phyloP scores from a whole-genome alignment of 2,797 vertebrate genomes.

The Pterois miles region DNA sequence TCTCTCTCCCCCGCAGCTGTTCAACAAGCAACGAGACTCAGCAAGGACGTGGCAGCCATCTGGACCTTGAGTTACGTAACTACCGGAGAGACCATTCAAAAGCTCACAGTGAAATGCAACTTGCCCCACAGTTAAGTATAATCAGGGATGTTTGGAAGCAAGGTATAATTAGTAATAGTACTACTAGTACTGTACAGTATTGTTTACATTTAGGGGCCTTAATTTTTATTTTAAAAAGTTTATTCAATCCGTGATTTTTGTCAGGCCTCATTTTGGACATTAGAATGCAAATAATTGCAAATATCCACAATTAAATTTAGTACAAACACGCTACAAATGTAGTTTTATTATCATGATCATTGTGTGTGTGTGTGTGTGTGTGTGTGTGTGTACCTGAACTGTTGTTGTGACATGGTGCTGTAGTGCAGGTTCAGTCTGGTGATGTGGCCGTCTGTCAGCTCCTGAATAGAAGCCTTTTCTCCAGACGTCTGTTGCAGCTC shows the following conservation, averaged over 20 bases:
- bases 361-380: slow-evolving; percentile 5
- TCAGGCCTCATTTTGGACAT: background rate
- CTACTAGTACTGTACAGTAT: no score
- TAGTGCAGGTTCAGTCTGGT: slow-evolving; percentile 88
- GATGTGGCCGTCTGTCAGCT: slow-evolving; percentile 80
- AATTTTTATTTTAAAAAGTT: background rate
- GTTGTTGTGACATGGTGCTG: slow-evolving; percentile 86
- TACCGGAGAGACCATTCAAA: background rate
- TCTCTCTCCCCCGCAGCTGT: background rate
- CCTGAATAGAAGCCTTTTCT: slow-evolving; percentile 77
- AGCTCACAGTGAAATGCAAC: background rate
- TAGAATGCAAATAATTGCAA: background rate
- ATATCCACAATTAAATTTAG: background rate
- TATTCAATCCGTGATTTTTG: background rate
- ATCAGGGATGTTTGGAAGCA: background rate
- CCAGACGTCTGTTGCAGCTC: slow-evolving; percentile 86
- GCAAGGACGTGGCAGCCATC: background rate
- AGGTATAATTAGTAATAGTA: no score
- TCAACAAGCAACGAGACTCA: background rate
- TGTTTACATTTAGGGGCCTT: background rate
- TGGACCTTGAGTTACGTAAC: slow-evolving; percentile 18
- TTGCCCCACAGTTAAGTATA: background rate
- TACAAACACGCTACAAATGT: background rate
- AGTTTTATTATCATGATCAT: no score
- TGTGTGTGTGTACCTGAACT: slow-evolving; percentile 82